These are phyloP conservation scores for Notechis scutatus DNA, from an alignment of 2,113 vertebrate genomes.

Conservation along the genomic window DNA sequence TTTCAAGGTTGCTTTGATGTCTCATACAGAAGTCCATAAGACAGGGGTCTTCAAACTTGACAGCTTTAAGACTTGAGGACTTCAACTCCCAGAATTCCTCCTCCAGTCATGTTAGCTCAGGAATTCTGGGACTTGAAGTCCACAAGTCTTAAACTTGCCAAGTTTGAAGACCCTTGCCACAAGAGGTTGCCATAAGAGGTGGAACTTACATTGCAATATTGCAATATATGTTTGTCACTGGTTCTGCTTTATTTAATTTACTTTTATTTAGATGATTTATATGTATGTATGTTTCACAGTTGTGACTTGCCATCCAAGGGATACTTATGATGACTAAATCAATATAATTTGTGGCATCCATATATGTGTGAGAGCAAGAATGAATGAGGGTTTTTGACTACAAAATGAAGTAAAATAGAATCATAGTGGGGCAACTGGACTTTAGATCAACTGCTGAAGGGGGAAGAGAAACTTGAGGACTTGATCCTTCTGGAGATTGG, in stretches of 20 bases:
- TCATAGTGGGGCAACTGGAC: background rate
- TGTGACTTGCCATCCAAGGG: background rate
- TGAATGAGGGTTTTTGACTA: background rate
- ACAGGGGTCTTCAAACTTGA: too few relatives aligned
- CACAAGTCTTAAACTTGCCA: too few relatives aligned
- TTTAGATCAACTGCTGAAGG: background rate
- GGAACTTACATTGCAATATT: background rate
- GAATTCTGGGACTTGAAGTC: too few relatives aligned
- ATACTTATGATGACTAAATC: background rate
- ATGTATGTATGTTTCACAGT: background rate
- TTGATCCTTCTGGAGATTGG: background rate
- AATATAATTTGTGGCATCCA: background rate
- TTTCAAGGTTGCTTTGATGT: background rate
- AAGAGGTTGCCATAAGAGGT: background rate
- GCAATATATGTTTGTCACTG: background rate
- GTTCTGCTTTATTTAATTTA: conserved; percentile 13
- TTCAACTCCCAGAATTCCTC: too few relatives aligned
- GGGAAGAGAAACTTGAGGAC: background rate
- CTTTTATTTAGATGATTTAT: background rate
- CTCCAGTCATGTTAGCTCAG: too few relatives aligned
- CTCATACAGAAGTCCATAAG: background rate
- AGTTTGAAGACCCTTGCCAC: too few relatives aligned
- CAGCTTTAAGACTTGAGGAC: too few relatives aligned
- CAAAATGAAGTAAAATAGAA: background rate
- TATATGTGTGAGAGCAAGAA: background rate